Base-by-base conservation (phyloP, 1,140 invertebrate species). In the Drosophila chauvacae region DNA sequence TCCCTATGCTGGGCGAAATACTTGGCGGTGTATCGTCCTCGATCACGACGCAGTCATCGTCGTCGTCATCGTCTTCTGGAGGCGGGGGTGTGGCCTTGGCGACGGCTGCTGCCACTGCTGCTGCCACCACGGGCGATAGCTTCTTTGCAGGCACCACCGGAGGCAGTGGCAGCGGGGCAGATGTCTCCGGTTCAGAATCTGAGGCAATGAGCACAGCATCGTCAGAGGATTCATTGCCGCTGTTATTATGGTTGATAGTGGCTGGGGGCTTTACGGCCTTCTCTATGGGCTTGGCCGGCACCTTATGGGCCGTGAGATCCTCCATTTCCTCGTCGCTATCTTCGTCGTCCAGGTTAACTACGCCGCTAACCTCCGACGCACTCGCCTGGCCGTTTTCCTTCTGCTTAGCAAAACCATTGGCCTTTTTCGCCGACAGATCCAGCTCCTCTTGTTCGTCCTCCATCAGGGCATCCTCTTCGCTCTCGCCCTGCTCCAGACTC, bases 1-100 rank as follows among this genome's bases (percentile, higher is more conserved):
- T 91, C 42, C 74, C 56, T 55, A 72, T 61, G 64, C 48, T 90
- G 23, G 85, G 77, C 44, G 85, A 90, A 78, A 60, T 90, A 75
- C 66, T 88, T 69, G 86, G 86, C 37, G 91, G 87, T 65, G 83
- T 88, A 74, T 96, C 95, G 77, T 95, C 95, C 44, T 94, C 94
- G 73, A 95, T 94, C 20, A 94, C 94, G 44, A 94, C 93, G 80
- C 95, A 94, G 59, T 94, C 94, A 75, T 95, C 93, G 81, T 95
- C 94, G 81, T 94, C 94, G 65, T 93, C 92, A 53, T 93, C 92
- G 16, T 93, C 91, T 26, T 79, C 85, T 10, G 71, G 51, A 3
- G 84, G 75, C n/a, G 77, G 82, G 14, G 74, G 77, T 20, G 69
- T 47, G 1, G 69, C 72, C 48, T 75, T 74, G 14, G 66, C 53